Conservation (phyloP, 2,113 vertebrate species). For the Turdus rufiventris region DNA sequence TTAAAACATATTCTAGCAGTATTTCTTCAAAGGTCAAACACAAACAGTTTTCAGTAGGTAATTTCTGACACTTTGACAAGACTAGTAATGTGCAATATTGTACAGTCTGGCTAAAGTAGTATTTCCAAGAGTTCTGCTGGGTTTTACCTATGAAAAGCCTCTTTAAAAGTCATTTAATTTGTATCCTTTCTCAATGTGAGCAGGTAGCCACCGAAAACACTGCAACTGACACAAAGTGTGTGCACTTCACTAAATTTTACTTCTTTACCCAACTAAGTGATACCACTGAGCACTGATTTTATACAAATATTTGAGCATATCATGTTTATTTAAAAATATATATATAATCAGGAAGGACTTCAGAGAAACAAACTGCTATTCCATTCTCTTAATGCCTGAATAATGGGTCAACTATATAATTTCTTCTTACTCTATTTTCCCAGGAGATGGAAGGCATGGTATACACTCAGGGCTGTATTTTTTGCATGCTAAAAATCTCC, state of each 20-base stretch:
- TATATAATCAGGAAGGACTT: neutral
- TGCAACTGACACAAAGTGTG: neutral
- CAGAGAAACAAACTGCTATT: neutral
- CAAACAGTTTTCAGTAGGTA: rapidly evolving
- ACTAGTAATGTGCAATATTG: neutral
- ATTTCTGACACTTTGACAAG: neutral
- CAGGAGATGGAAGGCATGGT: neutral
- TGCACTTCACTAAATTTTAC: neutral
- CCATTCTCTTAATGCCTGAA: neutral
- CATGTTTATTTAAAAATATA: neutral
- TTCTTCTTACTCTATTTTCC: neutral
- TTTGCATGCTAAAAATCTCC: neutral
- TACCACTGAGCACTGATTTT: neutral
- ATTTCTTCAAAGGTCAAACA: neutral
- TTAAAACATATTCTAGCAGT: neutral
- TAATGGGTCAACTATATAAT: neutral
- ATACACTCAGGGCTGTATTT: neutral
- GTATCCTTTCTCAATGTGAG: neutral
- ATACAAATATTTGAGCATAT: neutral
- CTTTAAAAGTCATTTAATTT: neutral
- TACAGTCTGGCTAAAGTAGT: neutral
- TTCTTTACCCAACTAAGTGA: neutral
- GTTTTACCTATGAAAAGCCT: neutral
- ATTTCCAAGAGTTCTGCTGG: neutral
- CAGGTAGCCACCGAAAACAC: neutral